phyloP scores from a whole-genome alignment of 2,797 vertebrate genomes.

The Intellagama lesueurii region DNA sequence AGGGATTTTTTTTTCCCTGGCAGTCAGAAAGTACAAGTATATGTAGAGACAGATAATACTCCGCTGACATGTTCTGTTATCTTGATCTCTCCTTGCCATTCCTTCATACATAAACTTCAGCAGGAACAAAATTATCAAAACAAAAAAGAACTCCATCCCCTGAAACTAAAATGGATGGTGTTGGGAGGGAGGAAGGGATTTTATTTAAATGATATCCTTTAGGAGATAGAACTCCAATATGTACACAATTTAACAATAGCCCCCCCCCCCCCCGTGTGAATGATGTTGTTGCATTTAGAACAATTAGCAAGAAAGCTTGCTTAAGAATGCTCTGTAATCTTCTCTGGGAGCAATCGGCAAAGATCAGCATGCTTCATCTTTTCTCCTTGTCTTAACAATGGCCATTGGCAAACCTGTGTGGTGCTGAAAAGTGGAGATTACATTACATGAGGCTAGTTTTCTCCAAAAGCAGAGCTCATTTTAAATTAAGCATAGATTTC shows the following conservation, averaged over 20 bases:
- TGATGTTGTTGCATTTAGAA: slow-evolving; percentile 18
- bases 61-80: slow-evolving; percentile 58
- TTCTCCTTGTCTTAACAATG: slow-evolving; percentile 20
- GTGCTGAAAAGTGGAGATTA: slow-evolving; percentile 38
- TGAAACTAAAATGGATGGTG: slow-evolving; percentile 33
- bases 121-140: slow-evolving; percentile 32
- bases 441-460: background rate
- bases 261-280: slow-evolving; percentile 1
- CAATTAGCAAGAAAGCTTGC: slow-evolving; percentile 33
- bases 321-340: slow-evolving; percentile 2
- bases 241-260: slow-evolving; percentile 37
- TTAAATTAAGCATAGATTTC: slow-evolving; percentile 9
- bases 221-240: fast-evolving
- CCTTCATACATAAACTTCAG: slow-evolving; percentile 53
- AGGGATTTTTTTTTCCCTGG: slow-evolving; percentile 26
- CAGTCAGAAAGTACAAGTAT: slow-evolving; percentile 52
- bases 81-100: slow-evolving; percentile 54
- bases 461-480: slow-evolving; percentile 15
- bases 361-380: slow-evolving; percentile 18
- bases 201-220: slow-evolving; percentile 20
- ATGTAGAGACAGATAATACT: slow-evolving; percentile 56
- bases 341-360: slow-evolving; percentile 26
- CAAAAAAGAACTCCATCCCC: slow-evolving; percentile 23
- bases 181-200: too few relatives aligned
- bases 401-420: slow-evolving; percentile 28